Base-by-base conservation (phyloP, 2,797 vertebrate genomes). In the Petrocephalus sullivani region DNA sequence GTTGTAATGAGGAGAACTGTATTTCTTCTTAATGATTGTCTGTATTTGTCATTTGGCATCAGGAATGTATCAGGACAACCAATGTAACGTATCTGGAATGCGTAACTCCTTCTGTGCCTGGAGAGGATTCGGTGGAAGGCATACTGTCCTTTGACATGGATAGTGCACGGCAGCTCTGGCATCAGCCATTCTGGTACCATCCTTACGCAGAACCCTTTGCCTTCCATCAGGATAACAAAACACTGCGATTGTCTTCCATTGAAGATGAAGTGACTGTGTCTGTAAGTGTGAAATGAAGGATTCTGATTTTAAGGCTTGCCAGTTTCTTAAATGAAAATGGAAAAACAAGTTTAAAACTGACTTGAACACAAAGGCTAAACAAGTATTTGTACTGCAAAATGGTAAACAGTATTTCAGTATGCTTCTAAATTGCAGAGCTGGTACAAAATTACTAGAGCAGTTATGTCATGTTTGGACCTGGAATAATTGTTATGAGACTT, bases 121-220 rank as follows among this genome's bases (percentile, higher is more conserved):
- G 92, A 88, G 93, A 93, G 8, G 93, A 92, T 16, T 91, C 91
- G 0, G 93, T 94, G 37, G 87, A 0, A 0, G 98, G 97, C 85
- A 90, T 90, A 86, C 93, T 99, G 88, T 96, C 89, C 0, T 93
- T 96, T 90, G 88, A 94, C 89, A 95, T 97, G 92, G 98, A 98
- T 0, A 95, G 97, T 0, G 90, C 93, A 9, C 0, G 51, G 0
- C 88, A 91, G 28, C 92, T 93, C 12, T 95, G 91, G 90, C 91
- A 82, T n/a, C 91, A 90, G 23, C 92, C 57, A 1, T 96, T 98
- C 61, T 92, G 87, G 86, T 98, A 97, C 93, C 92, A 96, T 75
- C 93, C 94, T 0, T 91, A 88, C 33, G 96, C 96, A 56, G 86
- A 90, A 61, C 37, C 97, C 60, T 90, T 93, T 90, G 94, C 93